Conservation (phyloP, 2,113 vertebrate species). For the Ahaetulla prasina region DNA sequence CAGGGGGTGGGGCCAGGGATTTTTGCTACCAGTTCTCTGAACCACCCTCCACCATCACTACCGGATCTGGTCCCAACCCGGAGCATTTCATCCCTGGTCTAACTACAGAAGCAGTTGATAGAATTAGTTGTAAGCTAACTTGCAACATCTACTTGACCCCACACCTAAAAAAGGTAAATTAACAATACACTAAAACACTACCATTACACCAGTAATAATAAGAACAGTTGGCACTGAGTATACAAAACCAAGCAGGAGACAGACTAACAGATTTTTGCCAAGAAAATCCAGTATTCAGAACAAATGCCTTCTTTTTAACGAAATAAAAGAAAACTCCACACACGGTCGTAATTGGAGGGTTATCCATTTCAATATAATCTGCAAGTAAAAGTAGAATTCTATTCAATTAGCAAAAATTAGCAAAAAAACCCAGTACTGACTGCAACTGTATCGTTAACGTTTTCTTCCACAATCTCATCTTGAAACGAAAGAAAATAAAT, state of each 20-base stretch:
- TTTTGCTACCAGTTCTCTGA: too few relatives aligned
- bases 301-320: background rate
- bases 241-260: too few relatives aligned
- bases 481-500: background rate
- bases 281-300: background rate
- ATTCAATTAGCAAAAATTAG: background rate
- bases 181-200: too few relatives aligned
- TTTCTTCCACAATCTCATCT: background rate
- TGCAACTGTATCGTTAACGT: background rate
- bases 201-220: too few relatives aligned
- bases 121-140: background rate
- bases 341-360: background rate
- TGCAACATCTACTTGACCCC: background rate
- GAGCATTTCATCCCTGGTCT: too few relatives aligned
- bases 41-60: too few relatives aligned
- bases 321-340: background rate
- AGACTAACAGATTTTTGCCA: background rate
- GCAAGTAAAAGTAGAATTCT: background rate
- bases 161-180: too few relatives aligned
- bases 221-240: too few relatives aligned
- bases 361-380: background rate
- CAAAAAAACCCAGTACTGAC: background rate
- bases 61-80: too few relatives aligned
- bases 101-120: background rate
- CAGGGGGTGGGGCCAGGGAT: too few relatives aligned